Conservation (phyloP, 2,888 invertebrate species). For the Euplagia quadripunctaria region DNA sequence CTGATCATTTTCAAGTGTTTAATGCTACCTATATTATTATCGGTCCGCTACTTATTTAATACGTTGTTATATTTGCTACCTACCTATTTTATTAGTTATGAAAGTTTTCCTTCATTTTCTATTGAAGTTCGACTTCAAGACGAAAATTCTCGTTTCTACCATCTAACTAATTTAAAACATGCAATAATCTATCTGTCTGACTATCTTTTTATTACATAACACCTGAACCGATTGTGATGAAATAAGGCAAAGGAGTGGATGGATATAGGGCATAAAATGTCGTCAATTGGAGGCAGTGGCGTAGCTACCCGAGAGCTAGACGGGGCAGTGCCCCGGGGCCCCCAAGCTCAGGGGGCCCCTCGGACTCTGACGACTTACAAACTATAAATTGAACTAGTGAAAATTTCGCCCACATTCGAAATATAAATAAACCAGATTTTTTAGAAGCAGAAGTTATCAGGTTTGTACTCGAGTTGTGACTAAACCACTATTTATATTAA, state of each 20-base stretch:
- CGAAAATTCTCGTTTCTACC: neutral
- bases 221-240: neutral
- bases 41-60: slow-evolving; percentile 27
- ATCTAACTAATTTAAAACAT: too few relatives aligned
- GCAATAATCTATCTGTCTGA: too few relatives aligned
- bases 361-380: too few relatives aligned
- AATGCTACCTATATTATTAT: slow-evolving; percentile 48
- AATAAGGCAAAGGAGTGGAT: neutral
- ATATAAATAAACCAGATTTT: too few relatives aligned
- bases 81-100: neutral
- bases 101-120: neutral
- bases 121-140: neutral
- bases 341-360: too few relatives aligned
- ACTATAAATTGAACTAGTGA: too few relatives aligned
- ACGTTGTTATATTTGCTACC: neutral
- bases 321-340: too few relatives aligned
- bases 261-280: neutral
- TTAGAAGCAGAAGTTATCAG: too few relatives aligned
- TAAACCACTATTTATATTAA: too few relatives aligned
- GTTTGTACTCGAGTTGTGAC: too few relatives aligned
- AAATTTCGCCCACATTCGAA: too few relatives aligned
- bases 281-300: neutral
- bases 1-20: slow-evolving; percentile 55
- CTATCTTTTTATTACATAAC: neutral
- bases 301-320: too few relatives aligned